phyloP scores from a whole-genome alignment of 2,113 vertebrate species.

The Gavialis gangeticus region DNA sequence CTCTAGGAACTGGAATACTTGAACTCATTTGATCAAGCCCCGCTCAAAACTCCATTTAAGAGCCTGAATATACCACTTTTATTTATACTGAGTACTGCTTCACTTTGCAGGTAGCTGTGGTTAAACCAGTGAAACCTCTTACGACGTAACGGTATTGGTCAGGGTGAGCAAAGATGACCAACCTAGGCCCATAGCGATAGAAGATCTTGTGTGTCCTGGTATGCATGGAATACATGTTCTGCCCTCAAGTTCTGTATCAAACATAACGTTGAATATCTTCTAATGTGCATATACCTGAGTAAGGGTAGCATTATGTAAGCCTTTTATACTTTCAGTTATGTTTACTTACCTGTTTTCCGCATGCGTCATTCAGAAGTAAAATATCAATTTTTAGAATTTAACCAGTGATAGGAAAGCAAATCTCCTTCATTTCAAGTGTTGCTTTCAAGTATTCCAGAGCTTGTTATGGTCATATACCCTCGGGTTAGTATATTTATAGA shows the following conservation, averaged over 20 bases:
- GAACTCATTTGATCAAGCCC: not conserved
- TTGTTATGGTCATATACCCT: not conserved
- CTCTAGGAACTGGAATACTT: not conserved
- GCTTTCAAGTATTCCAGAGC: not conserved
- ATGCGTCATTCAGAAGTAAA: not conserved
- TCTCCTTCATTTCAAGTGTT: not conserved
- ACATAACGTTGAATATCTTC: not conserved
- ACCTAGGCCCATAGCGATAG: not conserved
- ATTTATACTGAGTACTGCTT: not conserved
- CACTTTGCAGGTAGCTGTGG: not conserved
- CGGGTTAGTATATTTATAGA: not conserved
- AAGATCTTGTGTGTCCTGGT: not conserved
- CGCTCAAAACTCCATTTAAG: not conserved
- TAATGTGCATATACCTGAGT: not conserved
- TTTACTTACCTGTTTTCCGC: not conserved
- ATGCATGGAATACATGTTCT: not conserved
- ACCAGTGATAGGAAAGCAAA: not conserved
- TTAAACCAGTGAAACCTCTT: not conserved
- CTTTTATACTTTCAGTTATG: not conserved
- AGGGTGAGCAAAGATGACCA: not conserved
- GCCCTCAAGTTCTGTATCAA: not conserved
- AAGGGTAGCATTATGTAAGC: not conserved
- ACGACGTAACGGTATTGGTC: not conserved
- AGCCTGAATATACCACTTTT: not conserved
- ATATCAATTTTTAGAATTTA: not conserved